Conservation (phyloP, 92 coral and sea anemone species). For the Chrysogorgia sp. region DNA sequence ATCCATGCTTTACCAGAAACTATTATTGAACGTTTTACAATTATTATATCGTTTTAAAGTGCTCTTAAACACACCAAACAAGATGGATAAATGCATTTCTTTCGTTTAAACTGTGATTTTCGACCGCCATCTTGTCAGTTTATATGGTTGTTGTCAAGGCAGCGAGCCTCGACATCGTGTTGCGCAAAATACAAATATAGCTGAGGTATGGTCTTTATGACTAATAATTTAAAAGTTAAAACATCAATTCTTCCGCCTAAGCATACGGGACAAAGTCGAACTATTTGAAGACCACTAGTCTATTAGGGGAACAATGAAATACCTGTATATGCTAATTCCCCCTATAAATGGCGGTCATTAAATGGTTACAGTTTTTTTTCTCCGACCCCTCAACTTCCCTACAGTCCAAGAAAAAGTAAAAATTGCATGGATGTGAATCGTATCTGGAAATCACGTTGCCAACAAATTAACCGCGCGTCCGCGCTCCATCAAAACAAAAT, state of each 20-base stretch:
- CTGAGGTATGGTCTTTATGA: too few relatives aligned
- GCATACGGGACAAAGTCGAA: not conserved
- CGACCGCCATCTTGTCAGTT: constrained; percentile 8
- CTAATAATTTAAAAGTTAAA: not conserved
- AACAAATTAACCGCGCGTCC: too few relatives aligned
- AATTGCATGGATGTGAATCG: too few relatives aligned
- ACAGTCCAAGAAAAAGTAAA: not conserved
- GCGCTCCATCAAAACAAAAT: too few relatives aligned
- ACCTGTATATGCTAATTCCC: too few relatives aligned
- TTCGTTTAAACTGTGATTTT: not conserved
- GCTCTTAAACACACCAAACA: not conserved
- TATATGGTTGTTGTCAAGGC: not conserved
- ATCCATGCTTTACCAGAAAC: constrained; percentile 66
- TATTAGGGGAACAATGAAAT: too few relatives aligned
- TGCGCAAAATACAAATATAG: not conserved
- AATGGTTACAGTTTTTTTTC: too few relatives aligned
- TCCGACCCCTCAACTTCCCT: too few relatives aligned
- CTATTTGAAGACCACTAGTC: too few relatives aligned
- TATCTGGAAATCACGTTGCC: too few relatives aligned
- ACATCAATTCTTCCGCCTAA: not conserved
- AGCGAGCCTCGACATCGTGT: not conserved
- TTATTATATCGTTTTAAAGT: not conserved
- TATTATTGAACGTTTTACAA: not conserved
- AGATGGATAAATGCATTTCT: not conserved
- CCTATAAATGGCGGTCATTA: too few relatives aligned